Conservation (phyloP, 2,888 invertebrate genomes). For the Macrosiphum euphorbiae region DNA sequence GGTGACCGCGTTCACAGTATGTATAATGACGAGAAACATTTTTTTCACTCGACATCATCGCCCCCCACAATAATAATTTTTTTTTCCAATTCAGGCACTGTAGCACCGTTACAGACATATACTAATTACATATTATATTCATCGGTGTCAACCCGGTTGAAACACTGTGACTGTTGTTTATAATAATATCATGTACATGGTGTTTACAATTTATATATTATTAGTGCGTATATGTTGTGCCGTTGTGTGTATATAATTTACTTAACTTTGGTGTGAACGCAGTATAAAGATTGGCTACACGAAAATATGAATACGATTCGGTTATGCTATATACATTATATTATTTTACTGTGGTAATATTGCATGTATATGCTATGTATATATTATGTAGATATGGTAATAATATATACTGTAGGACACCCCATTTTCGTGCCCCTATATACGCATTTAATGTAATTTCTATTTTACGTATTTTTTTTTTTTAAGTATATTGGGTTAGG, state of each 20-base stretch:
- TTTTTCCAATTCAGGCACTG: not conserved
- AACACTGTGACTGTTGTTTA: not conserved
- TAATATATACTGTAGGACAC: not conserved
- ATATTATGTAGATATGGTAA: not conserved
- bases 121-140: constrained; percentile 5
- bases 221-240: not conserved
- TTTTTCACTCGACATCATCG: constrained; percentile 5
- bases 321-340: not conserved
- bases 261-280: not conserved
- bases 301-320: not conserved
- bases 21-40: not conserved
- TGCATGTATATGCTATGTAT: not conserved
- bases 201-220: not conserved
- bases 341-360: not conserved
- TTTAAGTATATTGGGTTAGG: not conserved
- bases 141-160: not conserved
- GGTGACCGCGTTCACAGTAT: constrained; percentile 5
- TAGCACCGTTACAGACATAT: not conserved
- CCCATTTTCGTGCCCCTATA: not conserved
- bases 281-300: not conserved
- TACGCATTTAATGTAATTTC: not conserved
- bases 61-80: not conserved
- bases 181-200: not conserved
- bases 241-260: not conserved
- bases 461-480: not conserved